phyloP scores from a whole-genome alignment of 2,797 vertebrate genomes.

The Monodelphis domestica region DNA sequence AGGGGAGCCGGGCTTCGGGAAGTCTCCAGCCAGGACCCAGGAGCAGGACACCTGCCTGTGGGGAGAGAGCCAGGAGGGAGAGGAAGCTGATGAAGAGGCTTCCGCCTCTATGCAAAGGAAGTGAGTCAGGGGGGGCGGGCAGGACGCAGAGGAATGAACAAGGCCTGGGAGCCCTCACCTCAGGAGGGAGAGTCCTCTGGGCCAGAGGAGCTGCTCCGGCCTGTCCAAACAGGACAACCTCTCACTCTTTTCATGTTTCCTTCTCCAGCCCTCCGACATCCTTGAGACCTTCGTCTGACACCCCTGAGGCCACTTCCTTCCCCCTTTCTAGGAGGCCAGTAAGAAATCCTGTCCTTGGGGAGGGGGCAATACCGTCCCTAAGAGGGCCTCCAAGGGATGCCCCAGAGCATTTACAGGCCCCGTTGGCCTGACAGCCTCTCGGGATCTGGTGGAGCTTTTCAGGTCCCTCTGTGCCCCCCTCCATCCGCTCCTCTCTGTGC shows the following conservation, averaged over 20 bases:
- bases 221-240: neutral
- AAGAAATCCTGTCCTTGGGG: neutral
- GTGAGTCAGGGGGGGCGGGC: constrained; percentile 77
- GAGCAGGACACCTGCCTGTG: constrained; percentile 63
- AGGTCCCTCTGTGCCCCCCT: neutral
- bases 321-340: neutral
- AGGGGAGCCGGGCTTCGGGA: neutral
- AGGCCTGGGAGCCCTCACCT: neutral
- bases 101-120: constrained; percentile 72
- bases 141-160: constrained; percentile 49
- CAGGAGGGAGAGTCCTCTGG: neutral
- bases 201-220: neutral
- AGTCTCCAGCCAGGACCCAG: neutral
- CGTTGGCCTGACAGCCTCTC: too few relatives aligned
- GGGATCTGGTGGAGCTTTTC: neutral
- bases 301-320: neutral
- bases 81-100: constrained; percentile 66
- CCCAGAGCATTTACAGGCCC: too few relatives aligned
- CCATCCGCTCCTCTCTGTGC: too few relatives aligned
- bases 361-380: neutral
- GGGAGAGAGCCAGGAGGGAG: neutral
- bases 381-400: neutral
- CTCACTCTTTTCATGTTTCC: neutral
- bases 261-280: neutral
- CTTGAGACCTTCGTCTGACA: neutral